phyloP scores from a whole-genome alignment of 2,797 vertebrate genomes.

The Hyperoplus lanceolatus region DNA sequence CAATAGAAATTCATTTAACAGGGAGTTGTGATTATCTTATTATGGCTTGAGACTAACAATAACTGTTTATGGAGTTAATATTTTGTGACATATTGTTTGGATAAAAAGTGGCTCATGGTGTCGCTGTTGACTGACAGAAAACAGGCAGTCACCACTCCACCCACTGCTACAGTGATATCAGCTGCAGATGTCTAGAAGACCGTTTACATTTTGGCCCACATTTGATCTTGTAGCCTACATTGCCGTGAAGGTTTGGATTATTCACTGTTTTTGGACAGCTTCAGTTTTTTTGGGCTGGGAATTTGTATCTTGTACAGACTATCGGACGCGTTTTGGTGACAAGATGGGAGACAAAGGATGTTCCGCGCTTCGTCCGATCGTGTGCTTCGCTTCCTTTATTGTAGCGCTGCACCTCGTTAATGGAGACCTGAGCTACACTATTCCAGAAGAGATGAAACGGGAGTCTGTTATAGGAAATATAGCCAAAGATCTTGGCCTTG shows the following conservation, averaged over 20 bases:
- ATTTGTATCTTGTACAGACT: background rate
- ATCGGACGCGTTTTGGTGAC: background rate
- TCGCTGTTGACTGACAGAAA: slow-evolving; percentile 55
- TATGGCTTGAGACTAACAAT: too few relatives aligned
- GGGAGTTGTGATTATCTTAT: too few relatives aligned
- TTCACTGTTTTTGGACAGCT: background rate
- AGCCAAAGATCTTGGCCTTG: slow-evolving; percentile 76
- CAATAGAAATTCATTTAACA: too few relatives aligned
- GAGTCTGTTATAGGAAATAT: slow-evolving; percentile 61
- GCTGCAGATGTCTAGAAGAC: background rate
- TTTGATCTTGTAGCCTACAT: background rate
- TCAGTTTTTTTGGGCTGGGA: accelerated
- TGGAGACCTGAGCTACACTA: slow-evolving; percentile 71
- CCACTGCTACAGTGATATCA: slow-evolving; percentile 40
- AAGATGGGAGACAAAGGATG: slow-evolving; percentile 56
- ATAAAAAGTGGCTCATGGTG: slow-evolving; percentile 58
- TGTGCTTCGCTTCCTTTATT: slow-evolving; percentile 34
- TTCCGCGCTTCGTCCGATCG: background rate
- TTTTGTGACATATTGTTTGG: too few relatives aligned
- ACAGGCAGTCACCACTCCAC: slow-evolving; percentile 47
- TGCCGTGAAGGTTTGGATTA: background rate
- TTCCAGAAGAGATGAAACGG: slow-evolving; percentile 65
- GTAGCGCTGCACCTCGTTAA: slow-evolving; percentile 18
- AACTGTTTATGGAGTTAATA: too few relatives aligned
- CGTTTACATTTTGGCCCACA: background rate